Evolutionary conservation across 2,113 vertebrate species (phyloP).

Genomic region (Ageneiosus marmoratus): DNA sequence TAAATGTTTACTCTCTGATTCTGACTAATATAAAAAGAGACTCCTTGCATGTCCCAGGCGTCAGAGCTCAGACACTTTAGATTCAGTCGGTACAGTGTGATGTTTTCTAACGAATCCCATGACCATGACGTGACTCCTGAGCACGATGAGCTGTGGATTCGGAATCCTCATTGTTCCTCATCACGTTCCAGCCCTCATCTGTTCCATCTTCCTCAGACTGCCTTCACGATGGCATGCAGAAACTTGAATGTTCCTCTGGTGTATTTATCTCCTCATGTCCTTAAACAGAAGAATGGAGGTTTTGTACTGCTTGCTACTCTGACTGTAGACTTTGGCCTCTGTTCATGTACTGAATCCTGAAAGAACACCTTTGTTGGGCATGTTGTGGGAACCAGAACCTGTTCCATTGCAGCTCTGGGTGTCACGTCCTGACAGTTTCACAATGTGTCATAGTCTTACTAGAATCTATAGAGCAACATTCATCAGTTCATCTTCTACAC

Average conservation of each 20-base stretch:
- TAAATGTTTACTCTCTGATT: background rate
- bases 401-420: background rate
- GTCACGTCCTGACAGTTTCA: background rate
- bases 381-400: background rate
- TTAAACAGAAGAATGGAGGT: background rate
- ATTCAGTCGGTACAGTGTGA: background rate
- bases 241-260: background rate
- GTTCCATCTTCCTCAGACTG: background rate
- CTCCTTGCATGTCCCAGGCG: background rate
- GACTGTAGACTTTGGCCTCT: background rate
- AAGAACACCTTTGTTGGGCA: background rate
- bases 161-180: background rate
- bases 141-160: background rate
- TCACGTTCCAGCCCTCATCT: background rate
- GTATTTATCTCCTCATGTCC: background rate
- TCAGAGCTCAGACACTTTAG: background rate
- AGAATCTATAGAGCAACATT: background rate
- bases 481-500: too few species aligned
- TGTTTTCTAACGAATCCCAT: background rate
- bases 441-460: background rate
- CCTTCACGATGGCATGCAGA: background rate
- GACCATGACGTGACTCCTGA: background rate
- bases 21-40: too few species aligned
- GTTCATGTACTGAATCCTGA: background rate
- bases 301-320: background rate